phyloP scores from a whole-genome alignment of 1,140 invertebrate genomes.

The Lepidurus arcticus region DNA sequence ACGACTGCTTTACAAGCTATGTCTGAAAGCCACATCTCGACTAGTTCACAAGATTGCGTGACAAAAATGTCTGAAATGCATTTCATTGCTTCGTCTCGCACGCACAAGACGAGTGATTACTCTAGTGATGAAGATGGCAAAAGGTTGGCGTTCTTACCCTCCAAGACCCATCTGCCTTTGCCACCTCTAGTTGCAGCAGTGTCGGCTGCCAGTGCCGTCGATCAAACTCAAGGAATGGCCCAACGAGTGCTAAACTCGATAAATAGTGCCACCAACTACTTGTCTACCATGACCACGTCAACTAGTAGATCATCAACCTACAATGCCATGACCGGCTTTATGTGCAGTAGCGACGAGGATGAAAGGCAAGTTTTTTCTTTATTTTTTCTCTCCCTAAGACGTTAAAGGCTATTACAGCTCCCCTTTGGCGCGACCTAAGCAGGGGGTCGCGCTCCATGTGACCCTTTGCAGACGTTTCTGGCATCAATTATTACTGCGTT shows the following conservation, averaged over 20 bases:
- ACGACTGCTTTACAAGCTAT: not conserved
- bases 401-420: not conserved
- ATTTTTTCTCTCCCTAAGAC: not conserved
- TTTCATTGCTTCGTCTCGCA: not conserved
- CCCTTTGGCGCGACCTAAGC: not conserved
- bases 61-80: not conserved
- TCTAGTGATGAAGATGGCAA: not conserved
- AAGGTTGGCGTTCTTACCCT: not conserved
- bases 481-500: not conserved
- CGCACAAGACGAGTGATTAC: not conserved
- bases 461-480: not conserved
- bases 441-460: slow-evolving; percentile 2
- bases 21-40: not conserved
- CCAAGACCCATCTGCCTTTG: not conserved
- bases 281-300: not conserved
- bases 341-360: slow-evolving; percentile 5
- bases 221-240: not conserved
- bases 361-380: not conserved
- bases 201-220: no score
- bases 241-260: not conserved
- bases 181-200: not conserved
- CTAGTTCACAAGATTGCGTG: not conserved
- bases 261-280: not conserved
- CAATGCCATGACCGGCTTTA: not conserved
- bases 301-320: not conserved